Percentiles rank a stretch among this genome's conserved stretches.
Conservation (phyloP, 2,888 invertebrate genomes). For the Diarsia dahlii region DNA sequence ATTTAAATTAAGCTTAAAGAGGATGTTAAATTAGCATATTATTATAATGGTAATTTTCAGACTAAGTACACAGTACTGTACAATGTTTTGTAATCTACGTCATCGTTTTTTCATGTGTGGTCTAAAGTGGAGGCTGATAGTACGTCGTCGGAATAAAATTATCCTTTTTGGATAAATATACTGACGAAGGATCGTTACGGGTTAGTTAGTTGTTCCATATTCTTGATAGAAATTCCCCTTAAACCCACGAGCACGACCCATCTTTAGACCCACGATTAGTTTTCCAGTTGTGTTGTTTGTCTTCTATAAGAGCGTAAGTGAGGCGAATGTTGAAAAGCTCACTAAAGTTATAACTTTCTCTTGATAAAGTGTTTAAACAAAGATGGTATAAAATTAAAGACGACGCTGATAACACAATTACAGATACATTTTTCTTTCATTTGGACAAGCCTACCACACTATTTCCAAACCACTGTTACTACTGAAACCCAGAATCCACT, state of each 20-base stretch:
- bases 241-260: no score
- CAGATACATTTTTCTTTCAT: no score
- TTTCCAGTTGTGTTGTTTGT: not conserved
- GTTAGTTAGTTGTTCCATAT: not conserved
- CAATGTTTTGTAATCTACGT: slow-evolving; percentile 62
- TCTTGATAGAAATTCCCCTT: not conserved
- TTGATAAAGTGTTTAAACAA: no score
- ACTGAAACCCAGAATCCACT: no score
- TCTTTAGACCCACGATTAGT: no score
- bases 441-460: no score
- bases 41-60: slow-evolving; percentile 61
- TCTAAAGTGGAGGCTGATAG: slow-evolving; percentile 30
- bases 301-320: not conserved
- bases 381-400: no score
- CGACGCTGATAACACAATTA: no score
- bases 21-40: slow-evolving; percentile 54
- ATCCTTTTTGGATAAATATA: not conserved
- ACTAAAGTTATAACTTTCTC: no score
- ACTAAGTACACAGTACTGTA: slow-evolving; percentile 44
- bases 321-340: no score
- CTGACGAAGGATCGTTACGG: not conserved
- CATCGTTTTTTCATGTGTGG: slow-evolving; percentile 60
- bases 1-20: slow-evolving; percentile 25
- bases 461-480: no score
- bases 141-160: not conserved